Percentiles rank a stretch among this genome's conserved stretches.
Conservation (phyloP, 2,888 invertebrate species). For the Melanargia galathea region DNA sequence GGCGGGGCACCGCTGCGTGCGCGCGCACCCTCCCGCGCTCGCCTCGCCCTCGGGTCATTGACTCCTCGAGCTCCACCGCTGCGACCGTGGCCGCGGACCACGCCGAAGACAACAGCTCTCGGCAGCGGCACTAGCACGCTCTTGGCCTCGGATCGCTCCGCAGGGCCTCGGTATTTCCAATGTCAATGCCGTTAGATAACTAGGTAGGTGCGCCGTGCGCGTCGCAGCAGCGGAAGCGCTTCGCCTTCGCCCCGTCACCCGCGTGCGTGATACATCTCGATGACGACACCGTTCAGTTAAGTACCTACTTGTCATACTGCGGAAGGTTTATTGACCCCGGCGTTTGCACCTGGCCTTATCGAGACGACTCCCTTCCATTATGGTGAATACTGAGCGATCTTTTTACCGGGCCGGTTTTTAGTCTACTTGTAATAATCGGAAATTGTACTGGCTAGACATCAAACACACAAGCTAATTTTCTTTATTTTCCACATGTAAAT, state of each 20-base stretch:
- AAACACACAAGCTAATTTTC: background rate
- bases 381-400: constrained; percentile 11
- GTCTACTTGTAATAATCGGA: background rate
- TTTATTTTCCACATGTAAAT: background rate
- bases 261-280: constrained; percentile 37
- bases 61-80: constrained; percentile 61
- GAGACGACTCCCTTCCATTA: constrained; percentile 16
- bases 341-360: constrained; percentile 52
- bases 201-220: constrained; percentile 40
- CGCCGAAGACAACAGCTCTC: constrained; percentile 69
- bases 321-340: constrained; percentile 58
- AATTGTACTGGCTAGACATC: background rate
- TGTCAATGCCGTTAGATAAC: constrained; percentile 72
- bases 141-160: constrained; percentile 57
- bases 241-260: no score
- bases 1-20: constrained; percentile 81
- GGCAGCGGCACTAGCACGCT: constrained; percentile 59
- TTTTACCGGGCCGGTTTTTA: constrained; percentile 17
- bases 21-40: constrained; percentile 80
- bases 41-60: constrained; percentile 76
- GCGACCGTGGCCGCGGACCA: constrained; percentile 56
- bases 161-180: constrained; percentile 57
- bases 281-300: constrained; percentile 38
- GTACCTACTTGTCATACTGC: constrained; percentile 48
- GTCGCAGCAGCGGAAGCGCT: constrained; percentile 41